Percentiles rank a stretch among this genome's conserved stretches.
These are phyloP conservation scores for Troilus luridus DNA, from an alignment of 2,888 invertebrate species.

Conservation along the genomic window DNA sequence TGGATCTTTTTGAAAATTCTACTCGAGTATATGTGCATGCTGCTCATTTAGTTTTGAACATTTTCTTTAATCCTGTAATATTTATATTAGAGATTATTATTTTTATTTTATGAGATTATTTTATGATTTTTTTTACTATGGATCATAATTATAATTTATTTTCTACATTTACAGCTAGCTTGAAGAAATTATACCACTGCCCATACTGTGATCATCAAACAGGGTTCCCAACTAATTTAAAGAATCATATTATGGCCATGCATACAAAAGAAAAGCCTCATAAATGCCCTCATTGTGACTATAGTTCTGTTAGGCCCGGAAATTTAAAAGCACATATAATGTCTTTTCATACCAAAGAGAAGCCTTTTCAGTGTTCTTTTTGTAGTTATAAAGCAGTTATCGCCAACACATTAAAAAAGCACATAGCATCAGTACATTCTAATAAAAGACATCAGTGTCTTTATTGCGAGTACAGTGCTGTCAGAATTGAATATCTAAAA, in stretches of 20 bases:
- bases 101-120: too few species aligned
- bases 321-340: slow-evolving; percentile 37
- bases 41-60: too few species aligned
- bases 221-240: not conserved
- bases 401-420: not conserved
- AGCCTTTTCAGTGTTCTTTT: not conserved
- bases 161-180: not conserved
- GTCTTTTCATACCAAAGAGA: not conserved
- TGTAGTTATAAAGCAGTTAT: not conserved
- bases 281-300: slow-evolving; percentile 22
- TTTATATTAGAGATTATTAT: too few species aligned
- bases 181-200: not conserved
- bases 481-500: not conserved
- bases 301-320: slow-evolving; percentile 9
- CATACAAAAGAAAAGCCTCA: slow-evolving; percentile 25
- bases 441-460: not conserved
- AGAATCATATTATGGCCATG: not conserved
- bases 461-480: not conserved
- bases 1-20: too few species aligned
- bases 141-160: not conserved
- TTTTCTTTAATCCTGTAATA: too few species aligned
- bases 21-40: too few species aligned
- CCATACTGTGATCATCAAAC: slow-evolving; percentile 14
- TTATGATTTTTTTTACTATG: not conserved
- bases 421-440: not conserved